A percentile compares a stretch with the other conserved stretches of the same genome.
Evolutionary conservation across 2,888 invertebrate species (phyloP).

Genomic region (Drosophila rubida): DNA sequence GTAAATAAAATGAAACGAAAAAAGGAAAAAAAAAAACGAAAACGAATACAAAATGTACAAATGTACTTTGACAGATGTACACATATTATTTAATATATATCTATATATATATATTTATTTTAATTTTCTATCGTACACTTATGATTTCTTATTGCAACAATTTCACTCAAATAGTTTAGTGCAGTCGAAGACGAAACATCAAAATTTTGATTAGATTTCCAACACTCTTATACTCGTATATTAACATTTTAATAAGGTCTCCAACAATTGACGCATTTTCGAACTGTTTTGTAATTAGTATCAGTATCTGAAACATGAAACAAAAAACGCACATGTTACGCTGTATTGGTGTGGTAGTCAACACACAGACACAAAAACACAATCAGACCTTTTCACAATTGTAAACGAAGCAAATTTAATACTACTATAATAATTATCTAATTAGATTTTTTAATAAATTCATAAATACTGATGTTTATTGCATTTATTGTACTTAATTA

Average conservation of each 20-base stretch:
- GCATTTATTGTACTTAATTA: slow-evolving; percentile 61
- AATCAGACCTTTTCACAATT: slow-evolving; percentile 21
- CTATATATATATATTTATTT: slow-evolving; percentile 18
- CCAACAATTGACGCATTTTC: slow-evolving; percentile 37
- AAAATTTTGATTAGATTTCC: slow-evolving; percentile 30
- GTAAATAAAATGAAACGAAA: background rate
- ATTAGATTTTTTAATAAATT: slow-evolving; percentile 45
- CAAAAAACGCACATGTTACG: slow-evolving; percentile 44
- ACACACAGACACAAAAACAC: slow-evolving; percentile 15
- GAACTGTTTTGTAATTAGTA: slow-evolving; percentile 50
- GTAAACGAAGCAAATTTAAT: slow-evolving; percentile 6
- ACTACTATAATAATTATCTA: slow-evolving; percentile 17
- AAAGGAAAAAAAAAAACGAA: background rate
- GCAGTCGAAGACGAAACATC: slow-evolving; percentile 16
- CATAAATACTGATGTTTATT: slow-evolving; percentile 31
- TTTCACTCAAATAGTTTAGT: slow-evolving; percentile 38
- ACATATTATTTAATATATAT: slow-evolving; percentile 30
- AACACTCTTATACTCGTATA: slow-evolving; percentile 4
- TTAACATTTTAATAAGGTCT: slow-evolving; percentile 22
- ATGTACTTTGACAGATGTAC: slow-evolving; percentile 29
- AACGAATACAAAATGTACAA: slow-evolving; percentile 2
- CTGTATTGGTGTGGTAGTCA: slow-evolving; percentile 58
- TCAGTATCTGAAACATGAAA: slow-evolving; percentile 31
- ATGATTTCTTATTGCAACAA: slow-evolving; percentile 28
- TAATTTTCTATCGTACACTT: background rate